phyloP scores from a whole-genome alignment of 2,113 vertebrate genomes.

The Myrmophylax atrothorax region DNA sequence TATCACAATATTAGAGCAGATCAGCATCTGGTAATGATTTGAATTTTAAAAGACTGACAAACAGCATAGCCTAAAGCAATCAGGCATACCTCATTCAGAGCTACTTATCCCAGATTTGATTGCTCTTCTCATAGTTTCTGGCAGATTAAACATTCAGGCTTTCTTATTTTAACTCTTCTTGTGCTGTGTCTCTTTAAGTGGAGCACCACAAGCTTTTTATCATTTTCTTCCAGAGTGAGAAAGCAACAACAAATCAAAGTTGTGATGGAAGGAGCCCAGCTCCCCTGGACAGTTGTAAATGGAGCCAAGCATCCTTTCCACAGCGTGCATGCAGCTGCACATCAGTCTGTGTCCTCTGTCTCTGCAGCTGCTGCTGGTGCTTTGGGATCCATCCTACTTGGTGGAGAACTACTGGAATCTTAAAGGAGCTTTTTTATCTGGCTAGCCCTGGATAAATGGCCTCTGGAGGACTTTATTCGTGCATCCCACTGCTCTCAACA shows the following conservation, averaged over 20 bases:
- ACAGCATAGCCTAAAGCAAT: conserved; percentile 79
- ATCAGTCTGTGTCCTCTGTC: not conserved
- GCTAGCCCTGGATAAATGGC: too few relatives aligned
- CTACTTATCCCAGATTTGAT: conserved; percentile 75
- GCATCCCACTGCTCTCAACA: not conserved
- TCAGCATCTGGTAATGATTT: conserved; percentile 82
- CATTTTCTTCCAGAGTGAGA: not conserved
- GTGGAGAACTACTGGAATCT: not conserved
- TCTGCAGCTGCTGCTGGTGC: not conserved
- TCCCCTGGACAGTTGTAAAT: not conserved
- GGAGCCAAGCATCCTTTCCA: not conserved
- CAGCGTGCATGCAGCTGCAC: not conserved
- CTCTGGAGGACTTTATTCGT: not conserved
- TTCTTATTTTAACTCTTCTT: conserved; percentile 77
- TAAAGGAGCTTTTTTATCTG: not conserved
- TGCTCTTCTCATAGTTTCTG: conserved; percentile 76
- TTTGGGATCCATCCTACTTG: not conserved
- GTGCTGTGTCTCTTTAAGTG: conserved; percentile 3
- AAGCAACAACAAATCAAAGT: not conserved
- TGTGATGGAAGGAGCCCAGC: not conserved
- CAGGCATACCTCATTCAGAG: conserved; percentile 73
- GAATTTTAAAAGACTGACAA: conserved; percentile 84
- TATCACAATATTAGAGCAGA: conserved; percentile 89
- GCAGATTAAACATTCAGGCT: conserved; percentile 74
- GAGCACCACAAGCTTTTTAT: conserved; percentile 28